Evolutionary conservation across 2,888 invertebrate genomes (phyloP), one percentile per base, ranked within the genome.

Genomic region (Entomobrya multifasciata): DNA sequence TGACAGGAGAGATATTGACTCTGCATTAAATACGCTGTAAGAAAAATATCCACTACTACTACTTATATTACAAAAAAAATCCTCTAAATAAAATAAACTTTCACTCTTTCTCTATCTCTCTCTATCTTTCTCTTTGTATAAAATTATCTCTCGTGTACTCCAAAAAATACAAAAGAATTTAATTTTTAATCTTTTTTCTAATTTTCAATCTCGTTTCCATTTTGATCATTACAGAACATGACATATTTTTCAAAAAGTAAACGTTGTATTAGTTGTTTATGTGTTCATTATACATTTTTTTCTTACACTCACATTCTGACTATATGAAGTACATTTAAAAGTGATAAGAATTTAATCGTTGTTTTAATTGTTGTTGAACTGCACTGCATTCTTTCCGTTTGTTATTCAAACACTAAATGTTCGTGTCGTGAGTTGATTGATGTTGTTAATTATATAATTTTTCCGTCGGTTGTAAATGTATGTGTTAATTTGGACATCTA

Each of bases 1-100:
- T 88, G 89, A 85, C 74, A 88, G 86, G 88, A 83, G 87, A 87
- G 90, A 90, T 89, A 87, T 87, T 90, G 89, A 88, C 81, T 89
- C 89, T 76, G 80, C 72, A 67, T 86, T 78, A 80, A 81, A 89
- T 57, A 89, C 89, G 20, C 78, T 89, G 89, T 89, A 89, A 89
- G 89, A 86, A 70, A 70, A 70, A 36, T 36, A 36, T 36, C 36
- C 8, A 49, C n/a, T 15, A 49, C 27, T 70, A 49, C 47, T 70
- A 47, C 25, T 27, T 70, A 13, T 49, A 49, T 17, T 70, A 70
- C 27, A 70, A 52, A 55, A 17, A 27, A 55, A 15, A 36, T 52
- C 74, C 20, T 80, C 52, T 77, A 44, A 47, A 5, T 57, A n/a
- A 20, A 10, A 57, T 17, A 20, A 57, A 11, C 22, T 22, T 25